phyloP scores from a whole-genome alignment of 2,888 invertebrate genomes.

The Lysandra coridon region DNA sequence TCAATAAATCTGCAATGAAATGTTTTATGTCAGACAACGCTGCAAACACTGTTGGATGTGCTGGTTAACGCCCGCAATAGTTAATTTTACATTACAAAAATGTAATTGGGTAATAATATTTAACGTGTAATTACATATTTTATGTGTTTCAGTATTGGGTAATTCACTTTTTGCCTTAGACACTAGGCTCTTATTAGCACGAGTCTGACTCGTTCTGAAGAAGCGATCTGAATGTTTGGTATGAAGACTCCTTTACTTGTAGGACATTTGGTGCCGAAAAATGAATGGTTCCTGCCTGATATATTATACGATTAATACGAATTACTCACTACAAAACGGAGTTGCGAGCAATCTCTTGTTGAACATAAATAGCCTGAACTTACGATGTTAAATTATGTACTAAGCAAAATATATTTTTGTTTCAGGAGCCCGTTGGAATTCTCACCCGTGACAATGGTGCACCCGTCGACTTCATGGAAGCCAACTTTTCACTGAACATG shows the following conservation, averaged over 20 bases:
- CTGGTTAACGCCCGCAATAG: background rate
- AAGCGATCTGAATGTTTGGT: too few relatives aligned
- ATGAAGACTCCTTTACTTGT: too few relatives aligned
- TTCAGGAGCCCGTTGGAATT: conserved; percentile 16
- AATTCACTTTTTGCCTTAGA: background rate
- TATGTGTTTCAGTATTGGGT: background rate
- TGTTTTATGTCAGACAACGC: conserved; percentile 14
- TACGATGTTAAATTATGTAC: background rate
- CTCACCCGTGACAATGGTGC: conserved; percentile 30
- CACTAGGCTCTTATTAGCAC: too few relatives aligned
- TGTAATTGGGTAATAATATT: background rate
- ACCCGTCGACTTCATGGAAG: conserved; percentile 25
- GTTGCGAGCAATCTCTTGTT: background rate
- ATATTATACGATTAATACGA: too few relatives aligned
- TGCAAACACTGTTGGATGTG: background rate
- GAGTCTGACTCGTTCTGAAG: too few relatives aligned
- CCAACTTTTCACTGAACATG: conserved; percentile 16
- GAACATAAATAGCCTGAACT: background rate
- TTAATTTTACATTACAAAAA: background rate
- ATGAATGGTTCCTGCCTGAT: too few relatives aligned
- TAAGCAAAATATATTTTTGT: background rate
- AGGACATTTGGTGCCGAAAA: too few relatives aligned
- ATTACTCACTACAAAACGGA: too few relatives aligned
- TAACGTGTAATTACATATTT: background rate
- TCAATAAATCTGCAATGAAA: background rate